phyloP scores from a whole-genome alignment of 1,140 invertebrate species.

The Venturia canescens region DNA sequence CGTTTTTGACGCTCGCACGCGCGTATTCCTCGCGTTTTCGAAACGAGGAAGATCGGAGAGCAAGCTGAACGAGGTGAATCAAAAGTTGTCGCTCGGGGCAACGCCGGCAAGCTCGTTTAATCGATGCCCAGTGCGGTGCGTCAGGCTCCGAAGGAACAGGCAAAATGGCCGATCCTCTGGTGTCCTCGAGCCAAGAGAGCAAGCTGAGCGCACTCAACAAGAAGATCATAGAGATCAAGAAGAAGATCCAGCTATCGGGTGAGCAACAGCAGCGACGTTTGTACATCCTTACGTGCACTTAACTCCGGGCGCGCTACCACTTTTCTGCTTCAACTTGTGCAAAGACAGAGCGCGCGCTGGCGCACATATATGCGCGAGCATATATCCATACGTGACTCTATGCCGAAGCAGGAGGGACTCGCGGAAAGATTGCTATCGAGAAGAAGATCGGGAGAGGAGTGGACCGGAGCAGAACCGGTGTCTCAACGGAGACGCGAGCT shows the following conservation, averaged over 20 bases:
- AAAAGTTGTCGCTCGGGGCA: slow-evolving; percentile 39
- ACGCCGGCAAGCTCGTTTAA: slow-evolving; percentile 33
- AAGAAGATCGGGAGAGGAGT: slow-evolving; percentile 44
- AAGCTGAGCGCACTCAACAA: slow-evolving; percentile 82
- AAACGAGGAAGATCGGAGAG: not conserved
- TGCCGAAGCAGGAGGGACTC: slow-evolving; percentile 31
- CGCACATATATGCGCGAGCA: slow-evolving; percentile 5
- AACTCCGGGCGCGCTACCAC: not conserved
- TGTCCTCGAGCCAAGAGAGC: slow-evolving; percentile 72
- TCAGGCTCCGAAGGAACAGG: slow-evolving; percentile 25
- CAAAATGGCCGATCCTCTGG: slow-evolving; percentile 63
- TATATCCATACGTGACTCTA: slow-evolving; percentile 22
- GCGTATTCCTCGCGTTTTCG: too few species aligned
- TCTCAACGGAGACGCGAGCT: not conserved
- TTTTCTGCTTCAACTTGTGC: not conserved
- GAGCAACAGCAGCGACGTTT: slow-evolving; percentile 50
- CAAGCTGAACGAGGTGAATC: too few species aligned
- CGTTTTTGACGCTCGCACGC: too few species aligned
- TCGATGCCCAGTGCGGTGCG: slow-evolving; percentile 26
- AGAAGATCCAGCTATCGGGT: slow-evolving; percentile 89
- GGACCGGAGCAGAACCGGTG: slow-evolving; percentile 36
- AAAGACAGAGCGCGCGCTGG: slow-evolving; percentile 26
- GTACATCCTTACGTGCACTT: not conserved
- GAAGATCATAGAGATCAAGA: slow-evolving; percentile 88
- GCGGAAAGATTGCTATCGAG: slow-evolving; percentile 29